phyloP scores from a whole-genome alignment of 2,113 vertebrate species.

The Notiomystis cincta region DNA sequence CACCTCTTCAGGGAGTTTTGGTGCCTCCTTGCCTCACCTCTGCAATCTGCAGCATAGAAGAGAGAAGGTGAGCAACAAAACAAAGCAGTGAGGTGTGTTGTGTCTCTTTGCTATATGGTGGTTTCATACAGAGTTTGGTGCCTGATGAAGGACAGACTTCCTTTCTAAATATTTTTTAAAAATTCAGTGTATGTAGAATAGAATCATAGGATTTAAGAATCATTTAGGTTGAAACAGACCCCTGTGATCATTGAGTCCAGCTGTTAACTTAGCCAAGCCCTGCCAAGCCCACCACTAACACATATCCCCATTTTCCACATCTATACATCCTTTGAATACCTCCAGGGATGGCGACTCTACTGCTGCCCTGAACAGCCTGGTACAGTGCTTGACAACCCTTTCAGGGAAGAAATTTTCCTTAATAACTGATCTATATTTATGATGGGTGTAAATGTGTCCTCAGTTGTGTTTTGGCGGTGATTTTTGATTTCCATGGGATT shows the following conservation, averaged over 20 bases:
- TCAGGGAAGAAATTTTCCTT: neutral
- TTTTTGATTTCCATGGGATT: neutral
- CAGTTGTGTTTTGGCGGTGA: neutral
- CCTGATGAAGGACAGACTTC: neutral
- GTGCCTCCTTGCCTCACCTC: neutral
- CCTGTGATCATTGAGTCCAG: accelerated
- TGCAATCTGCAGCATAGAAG: accelerated
- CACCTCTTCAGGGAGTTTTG: neutral
- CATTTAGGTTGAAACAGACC: neutral
- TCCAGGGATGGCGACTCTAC: neutral
- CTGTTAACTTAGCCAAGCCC: neutral
- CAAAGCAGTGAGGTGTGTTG: neutral
- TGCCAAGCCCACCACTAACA: neutral
- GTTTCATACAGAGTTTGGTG: neutral
- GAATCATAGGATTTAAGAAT: neutral
- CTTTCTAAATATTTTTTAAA: neutral
- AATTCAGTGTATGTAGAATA: neutral
- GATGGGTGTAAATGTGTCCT: neutral
- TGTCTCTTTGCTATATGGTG: neutral
- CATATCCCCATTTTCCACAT: accelerated
- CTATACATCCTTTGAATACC: neutral
- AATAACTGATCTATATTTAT: neutral
- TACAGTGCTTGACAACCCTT: neutral
- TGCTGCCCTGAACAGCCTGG: neutral
- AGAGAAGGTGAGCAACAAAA: neutral